phyloP scores from a whole-genome alignment of 2,888 invertebrate species.

The Maniola hyperantus region DNA sequence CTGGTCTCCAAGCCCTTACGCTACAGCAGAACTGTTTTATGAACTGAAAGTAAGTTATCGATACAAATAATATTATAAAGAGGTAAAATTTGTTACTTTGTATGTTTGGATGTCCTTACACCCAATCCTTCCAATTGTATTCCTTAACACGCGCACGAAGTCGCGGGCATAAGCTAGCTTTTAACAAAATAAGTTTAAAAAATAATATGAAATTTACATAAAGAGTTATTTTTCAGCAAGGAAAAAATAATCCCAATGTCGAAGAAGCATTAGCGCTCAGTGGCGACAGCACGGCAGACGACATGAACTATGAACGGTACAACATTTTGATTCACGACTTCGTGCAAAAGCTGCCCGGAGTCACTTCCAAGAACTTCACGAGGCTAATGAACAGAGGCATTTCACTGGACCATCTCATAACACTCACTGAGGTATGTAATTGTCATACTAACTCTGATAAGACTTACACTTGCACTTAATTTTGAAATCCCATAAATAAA shows the following conservation, averaged over 20 bases:
- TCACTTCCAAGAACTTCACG: constrained; percentile 92
- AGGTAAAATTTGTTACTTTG: neutral
- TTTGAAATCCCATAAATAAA: neutral
- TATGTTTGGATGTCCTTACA: too few relatives aligned
- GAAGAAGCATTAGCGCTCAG: constrained; percentile 88
- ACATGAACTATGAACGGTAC: constrained; percentile 83
- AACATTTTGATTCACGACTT: constrained; percentile 90
- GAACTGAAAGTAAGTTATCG: constrained; percentile 89
- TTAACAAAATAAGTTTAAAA: too few relatives aligned
- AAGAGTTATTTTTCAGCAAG: constrained; percentile 78
- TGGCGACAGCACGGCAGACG: constrained; percentile 85
- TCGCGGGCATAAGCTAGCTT: too few relatives aligned
- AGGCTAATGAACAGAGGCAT: constrained; percentile 88
- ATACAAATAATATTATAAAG: neutral
- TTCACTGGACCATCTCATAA: constrained; percentile 85
- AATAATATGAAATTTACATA: neutral
- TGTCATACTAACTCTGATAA: neutral
- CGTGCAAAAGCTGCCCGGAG: constrained; percentile 93
- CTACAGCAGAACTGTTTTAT: constrained; percentile 97
- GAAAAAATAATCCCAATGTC: constrained; percentile 90
- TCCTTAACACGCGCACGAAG: too few relatives aligned
- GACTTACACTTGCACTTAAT: neutral
- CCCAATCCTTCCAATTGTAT: too few relatives aligned
- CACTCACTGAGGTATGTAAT: constrained; percentile 78
- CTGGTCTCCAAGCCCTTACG: constrained; percentile 98